A percentile compares a stretch with the other conserved stretches of the same genome.
Conservation (phyloP, 2,888 invertebrate species). For the Caenorhabditis japonica region DNA sequence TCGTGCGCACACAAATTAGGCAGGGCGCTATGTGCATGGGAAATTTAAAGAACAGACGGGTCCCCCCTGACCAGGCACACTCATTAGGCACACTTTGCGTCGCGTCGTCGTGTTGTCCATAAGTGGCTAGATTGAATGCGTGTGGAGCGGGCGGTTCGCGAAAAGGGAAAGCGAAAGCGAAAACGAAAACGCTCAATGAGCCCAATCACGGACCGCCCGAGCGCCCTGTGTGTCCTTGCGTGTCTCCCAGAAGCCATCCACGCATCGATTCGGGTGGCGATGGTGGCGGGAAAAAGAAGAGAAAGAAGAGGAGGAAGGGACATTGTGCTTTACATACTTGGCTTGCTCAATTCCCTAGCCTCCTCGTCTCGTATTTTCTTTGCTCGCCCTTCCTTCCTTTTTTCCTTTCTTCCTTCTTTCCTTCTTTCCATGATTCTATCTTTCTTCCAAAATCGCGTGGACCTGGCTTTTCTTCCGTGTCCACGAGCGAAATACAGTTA, state of each 20-base stretch:
- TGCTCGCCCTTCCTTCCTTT: not conserved
- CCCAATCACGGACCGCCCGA: constrained; percentile 27
- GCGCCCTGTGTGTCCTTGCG: not conserved
- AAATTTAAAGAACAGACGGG: constrained; percentile 3
- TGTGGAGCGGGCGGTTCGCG: too few relatives aligned
- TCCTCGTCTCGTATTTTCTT: not conserved
- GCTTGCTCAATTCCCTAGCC: constrained; percentile 17
- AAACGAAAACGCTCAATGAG: constrained; percentile 41
- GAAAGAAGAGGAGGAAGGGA: too few relatives aligned
- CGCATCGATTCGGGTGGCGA: too few relatives aligned
- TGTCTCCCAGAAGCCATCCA: constrained; percentile 20
- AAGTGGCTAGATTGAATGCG: constrained; percentile 29
- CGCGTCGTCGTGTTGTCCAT: not conserved
- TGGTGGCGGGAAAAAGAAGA: too few relatives aligned
- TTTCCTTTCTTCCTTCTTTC: not conserved
- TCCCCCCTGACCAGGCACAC: too few relatives aligned
- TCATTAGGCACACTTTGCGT: constrained; percentile 44
- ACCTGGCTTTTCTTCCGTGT: too few relatives aligned
- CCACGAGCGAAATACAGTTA: too few relatives aligned
- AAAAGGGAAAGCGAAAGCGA: too few relatives aligned
- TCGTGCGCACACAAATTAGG: constrained; percentile 10
- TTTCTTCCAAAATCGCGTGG: too few relatives aligned
- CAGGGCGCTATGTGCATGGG: not conserved
- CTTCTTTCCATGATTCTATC: too few relatives aligned
- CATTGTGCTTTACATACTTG: too few relatives aligned